Conservation (phyloP, 2,113 vertebrate species). For the Anarhynchus alexandrinus region DNA sequence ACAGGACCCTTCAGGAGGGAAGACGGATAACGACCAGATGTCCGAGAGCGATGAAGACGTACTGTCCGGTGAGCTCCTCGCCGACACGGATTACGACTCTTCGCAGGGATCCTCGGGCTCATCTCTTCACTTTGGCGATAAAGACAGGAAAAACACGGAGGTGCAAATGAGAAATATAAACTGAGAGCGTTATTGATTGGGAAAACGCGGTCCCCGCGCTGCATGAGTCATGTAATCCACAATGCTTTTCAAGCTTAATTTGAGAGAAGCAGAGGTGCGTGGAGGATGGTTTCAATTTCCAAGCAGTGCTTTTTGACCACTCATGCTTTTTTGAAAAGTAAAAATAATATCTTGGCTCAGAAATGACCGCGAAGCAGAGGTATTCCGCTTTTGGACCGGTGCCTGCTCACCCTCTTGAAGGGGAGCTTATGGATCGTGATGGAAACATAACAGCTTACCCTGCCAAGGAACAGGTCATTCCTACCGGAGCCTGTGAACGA, state of each 20-base stretch:
- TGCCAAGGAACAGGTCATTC: conserved; percentile 50
- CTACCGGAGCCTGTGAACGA: not conserved
- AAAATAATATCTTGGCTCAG: conserved; percentile 67
- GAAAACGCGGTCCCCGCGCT: not conserved
- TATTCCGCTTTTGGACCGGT: conserved; percentile 36
- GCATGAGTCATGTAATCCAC: not conserved
- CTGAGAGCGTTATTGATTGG: conserved; percentile 2
- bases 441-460: conserved; percentile 27
- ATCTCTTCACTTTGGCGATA: not conserved
- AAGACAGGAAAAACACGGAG: not conserved
- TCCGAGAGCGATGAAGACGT: not conserved
- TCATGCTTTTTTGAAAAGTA: conserved; percentile 67
- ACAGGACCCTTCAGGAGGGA: not conserved
- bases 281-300: conserved; percentile 71
- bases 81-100: not conserved
- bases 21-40: conserved; percentile 5
- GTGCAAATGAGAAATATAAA: conserved; percentile 33
- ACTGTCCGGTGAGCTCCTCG: not conserved
- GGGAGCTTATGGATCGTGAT: conserved; percentile 35
- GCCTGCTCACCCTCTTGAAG: conserved; percentile 47
- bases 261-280: not conserved
- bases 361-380: not conserved
- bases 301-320: conserved; percentile 61
- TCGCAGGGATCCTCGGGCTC: not conserved
- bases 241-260: not conserved